Conservation (phyloP, 1,140 invertebrate genomes). For the Kradibia gibbosae region DNA sequence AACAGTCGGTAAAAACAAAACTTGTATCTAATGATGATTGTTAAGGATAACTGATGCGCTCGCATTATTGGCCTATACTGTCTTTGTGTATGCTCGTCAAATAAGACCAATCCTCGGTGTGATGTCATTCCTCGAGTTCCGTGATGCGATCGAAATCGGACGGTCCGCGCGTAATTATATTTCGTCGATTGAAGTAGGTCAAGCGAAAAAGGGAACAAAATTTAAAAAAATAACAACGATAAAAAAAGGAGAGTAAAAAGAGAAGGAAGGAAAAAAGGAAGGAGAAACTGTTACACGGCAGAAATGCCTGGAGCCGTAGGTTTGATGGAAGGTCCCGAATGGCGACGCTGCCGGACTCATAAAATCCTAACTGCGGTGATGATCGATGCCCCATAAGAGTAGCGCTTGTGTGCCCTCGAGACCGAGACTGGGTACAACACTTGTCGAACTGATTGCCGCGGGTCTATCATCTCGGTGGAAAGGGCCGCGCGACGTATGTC, state of each 20-base stretch:
- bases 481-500: conserved; percentile 20
- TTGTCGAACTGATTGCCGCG: conserved; percentile 7
- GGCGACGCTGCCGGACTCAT: not conserved
- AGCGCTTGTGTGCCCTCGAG: not conserved
- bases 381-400: not conserved
- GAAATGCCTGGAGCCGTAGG: too few species aligned
- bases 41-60: not conserved
- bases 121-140: too few species aligned
- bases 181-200: too few species aligned
- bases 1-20: not conserved
- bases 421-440: conserved; percentile 3
- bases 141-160: too few species aligned
- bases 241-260: not conserved
- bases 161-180: too few species aligned
- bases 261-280: not conserved
- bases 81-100: too few species aligned
- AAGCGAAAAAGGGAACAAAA: too few species aligned
- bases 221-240: too few species aligned
- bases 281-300: not conserved
- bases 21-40: not conserved
- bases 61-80: too few species aligned
- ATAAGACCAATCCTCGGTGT: too few species aligned
- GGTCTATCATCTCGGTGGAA: not conserved
- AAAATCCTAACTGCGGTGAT: not conserved
- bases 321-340: not conserved